phyloP scores from a whole-genome alignment of 2,888 invertebrate genomes.

The Eucriotettix oculatus region DNA sequence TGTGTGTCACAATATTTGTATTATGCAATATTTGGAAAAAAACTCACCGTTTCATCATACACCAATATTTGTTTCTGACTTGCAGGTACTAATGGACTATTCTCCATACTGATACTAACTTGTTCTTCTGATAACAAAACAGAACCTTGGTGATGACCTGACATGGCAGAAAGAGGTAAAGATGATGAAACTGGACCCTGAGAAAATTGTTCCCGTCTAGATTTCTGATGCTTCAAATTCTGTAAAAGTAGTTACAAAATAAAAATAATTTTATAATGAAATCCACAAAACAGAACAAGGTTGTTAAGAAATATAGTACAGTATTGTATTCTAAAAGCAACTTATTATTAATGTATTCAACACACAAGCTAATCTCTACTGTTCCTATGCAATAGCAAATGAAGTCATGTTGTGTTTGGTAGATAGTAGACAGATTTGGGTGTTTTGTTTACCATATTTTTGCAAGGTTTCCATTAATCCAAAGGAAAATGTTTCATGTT shows the following conservation, averaged over 20 bases:
- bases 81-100: slow-evolving; percentile 26
- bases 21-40: neutral
- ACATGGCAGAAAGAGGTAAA: slow-evolving; percentile 30
- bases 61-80: slow-evolving; percentile 53
- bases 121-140: slow-evolving; percentile 21
- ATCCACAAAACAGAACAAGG: too few relatives aligned
- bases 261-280: too few relatives aligned
- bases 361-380: too few relatives aligned
- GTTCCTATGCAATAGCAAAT: too few relatives aligned
- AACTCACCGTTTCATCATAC: slow-evolving; percentile 51
- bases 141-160: slow-evolving; percentile 30
- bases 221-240: slow-evolving; percentile 91
- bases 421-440: too few relatives aligned
- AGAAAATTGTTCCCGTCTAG: slow-evolving; percentile 80
- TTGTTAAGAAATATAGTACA: too few relatives aligned
- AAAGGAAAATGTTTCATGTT: too few relatives aligned
- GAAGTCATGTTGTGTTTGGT: too few relatives aligned
- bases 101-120: slow-evolving; percentile 13
- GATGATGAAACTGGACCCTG: slow-evolving; percentile 44
- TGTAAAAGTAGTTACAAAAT: slow-evolving; percentile 16
- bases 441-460: too few relatives aligned
- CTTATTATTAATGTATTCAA: too few relatives aligned
- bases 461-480: too few relatives aligned
- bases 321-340: too few relatives aligned
- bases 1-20: neutral